These are phyloP conservation scores for Danio albolineatus DNA, from an alignment of 2,797 vertebrate genomes.

Conservation along the genomic window DNA sequence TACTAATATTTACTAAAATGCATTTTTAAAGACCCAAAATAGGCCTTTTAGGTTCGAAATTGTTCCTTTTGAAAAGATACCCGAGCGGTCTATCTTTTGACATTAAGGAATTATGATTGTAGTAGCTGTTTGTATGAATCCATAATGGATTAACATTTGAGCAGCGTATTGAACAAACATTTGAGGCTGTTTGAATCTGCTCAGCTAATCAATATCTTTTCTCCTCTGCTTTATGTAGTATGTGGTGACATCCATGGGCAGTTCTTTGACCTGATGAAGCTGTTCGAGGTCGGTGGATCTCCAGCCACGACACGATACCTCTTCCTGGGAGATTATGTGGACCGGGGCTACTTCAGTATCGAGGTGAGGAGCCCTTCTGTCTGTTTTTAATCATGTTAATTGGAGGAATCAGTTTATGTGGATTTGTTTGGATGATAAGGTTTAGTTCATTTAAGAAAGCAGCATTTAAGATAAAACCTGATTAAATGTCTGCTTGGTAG, in stretches of 20 bases:
- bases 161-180: background rate
- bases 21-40: too few relatives aligned
- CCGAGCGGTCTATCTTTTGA: background rate
- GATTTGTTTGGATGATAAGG: background rate
- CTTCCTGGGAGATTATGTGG: constrained; percentile 86
- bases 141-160: background rate
- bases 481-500: background rate
- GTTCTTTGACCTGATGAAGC: constrained; percentile 88
- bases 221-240: constrained; percentile 67
- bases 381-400: background rate
- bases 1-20: too few relatives aligned
- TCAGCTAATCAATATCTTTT: constrained; percentile 8
- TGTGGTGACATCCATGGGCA: constrained; percentile 87
- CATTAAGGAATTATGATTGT: constrained; percentile 15
- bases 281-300: constrained; percentile 87
- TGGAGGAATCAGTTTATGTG: background rate
- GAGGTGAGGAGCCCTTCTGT: constrained; percentile 71
- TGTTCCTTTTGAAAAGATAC: too few relatives aligned
- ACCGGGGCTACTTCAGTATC: constrained; percentile 88
- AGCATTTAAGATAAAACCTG: background rate
- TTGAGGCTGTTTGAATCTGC: background rate
- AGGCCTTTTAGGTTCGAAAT: too few relatives aligned
- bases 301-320: constrained; percentile 86
- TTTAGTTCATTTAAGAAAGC: background rate
- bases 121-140: constrained; percentile 13